These are phyloP conservation scores for Sicus ferrugineus DNA, from an alignment of 2,888 invertebrate genomes.

Conservation along the genomic window DNA sequence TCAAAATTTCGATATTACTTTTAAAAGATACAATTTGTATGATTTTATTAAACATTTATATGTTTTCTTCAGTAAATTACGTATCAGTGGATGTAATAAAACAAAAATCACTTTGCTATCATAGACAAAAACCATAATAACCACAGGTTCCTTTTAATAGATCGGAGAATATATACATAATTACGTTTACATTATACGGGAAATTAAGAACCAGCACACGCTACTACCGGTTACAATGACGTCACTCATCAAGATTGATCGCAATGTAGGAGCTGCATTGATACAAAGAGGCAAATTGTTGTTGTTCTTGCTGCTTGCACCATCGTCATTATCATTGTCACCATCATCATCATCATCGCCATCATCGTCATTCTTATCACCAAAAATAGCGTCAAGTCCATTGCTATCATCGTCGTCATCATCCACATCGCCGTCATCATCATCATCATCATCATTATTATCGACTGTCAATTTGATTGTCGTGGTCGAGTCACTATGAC, in stretches of 20 bases:
- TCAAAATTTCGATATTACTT: too few species aligned
- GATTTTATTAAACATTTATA: too few species aligned
- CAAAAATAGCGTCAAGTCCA: background rate
- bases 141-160: too few species aligned
- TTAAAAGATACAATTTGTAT: too few species aligned
- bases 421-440: too few species aligned
- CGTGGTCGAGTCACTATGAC: background rate
- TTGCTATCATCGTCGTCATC: constrained; percentile 30
- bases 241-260: constrained; percentile 1
- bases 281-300: constrained; percentile 1
- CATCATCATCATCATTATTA: background rate
- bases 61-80: too few species aligned
- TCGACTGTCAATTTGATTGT: background rate
- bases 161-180: too few species aligned
- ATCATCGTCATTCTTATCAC: background rate
- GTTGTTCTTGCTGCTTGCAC: background rate
- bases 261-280: constrained; percentile 10
- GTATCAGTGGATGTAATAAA: too few species aligned
- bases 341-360: background rate
- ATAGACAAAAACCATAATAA: too few species aligned
- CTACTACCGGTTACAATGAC: background rate
- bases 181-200: too few species aligned
- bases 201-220: background rate
- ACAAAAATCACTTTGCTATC: too few species aligned
- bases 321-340: background rate